Evolutionary conservation across 2,888 invertebrate species (phyloP), one percentile per base, ranked within the genome.

Genomic region (Galerucella calmariensis): DNA sequence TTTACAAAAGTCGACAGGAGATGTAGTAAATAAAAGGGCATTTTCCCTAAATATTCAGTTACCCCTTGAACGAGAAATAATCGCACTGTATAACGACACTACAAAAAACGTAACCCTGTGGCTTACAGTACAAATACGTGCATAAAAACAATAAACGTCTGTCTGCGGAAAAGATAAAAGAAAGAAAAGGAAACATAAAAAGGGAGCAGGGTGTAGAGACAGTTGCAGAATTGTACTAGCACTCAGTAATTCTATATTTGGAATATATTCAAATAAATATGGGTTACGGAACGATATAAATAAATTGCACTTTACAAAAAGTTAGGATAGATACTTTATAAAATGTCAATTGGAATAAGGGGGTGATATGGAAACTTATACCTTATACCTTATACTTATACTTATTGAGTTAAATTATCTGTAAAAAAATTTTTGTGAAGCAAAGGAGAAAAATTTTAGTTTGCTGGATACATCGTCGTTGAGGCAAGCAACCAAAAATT

Each of bases 61-160:
- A 59, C 72, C 59, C 66, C 48, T 61, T 59, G 66, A 72, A 72
- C 59, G 66, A 66, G 72, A 66, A 72, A 66, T 72, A 72, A 72
- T 66, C 66, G 59, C 59, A 63, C 66, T 66, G 72, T 72, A 72
- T 72, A 72, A 66, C 35, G 72, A 61, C 59, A 66, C 46, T 48
- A 59, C 66, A 59, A 70, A 72, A 72, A 72, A 72, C 46, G 53
- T 72, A 72, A 72, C 66, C 72, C 59, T 48, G 44, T 71, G 72
- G 72, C 46, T 71, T 44, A 53, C 65, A 24, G 58, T 68, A 62
- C 16, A 73, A 73, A 62, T 73, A 73, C 73, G 73, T 73, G 73
- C 68, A 73, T 67, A 69, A 73, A 69, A 69, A 73, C 69, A 68
- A 73, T 73, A 73, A 73, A 69, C 69, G 62, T 73, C 65, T 65